Conservation (phyloP, 2,113 vertebrate genomes). For the Xyrauchen texanus region DNA sequence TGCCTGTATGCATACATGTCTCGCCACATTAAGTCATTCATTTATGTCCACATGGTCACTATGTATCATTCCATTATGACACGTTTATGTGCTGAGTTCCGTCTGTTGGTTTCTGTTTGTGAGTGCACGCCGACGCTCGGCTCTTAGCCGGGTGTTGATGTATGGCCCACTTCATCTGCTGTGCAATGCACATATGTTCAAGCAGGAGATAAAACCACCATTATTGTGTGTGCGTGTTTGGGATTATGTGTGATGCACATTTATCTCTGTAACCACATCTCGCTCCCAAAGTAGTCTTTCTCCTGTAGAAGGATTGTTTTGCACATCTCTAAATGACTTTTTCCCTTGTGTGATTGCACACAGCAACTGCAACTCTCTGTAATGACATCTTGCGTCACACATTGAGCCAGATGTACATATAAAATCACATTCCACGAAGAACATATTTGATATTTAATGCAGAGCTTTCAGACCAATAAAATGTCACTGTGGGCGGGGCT, state of each 20-base stretch:
- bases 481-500: too few relatives aligned
- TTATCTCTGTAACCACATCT: conserved; percentile 19
- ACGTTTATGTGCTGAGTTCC: conserved; percentile 25
- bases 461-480: too few relatives aligned
- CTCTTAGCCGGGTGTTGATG: conserved; percentile 20
- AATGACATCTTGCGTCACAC: too few relatives aligned
- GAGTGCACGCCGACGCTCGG: background rate
- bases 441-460: too few relatives aligned
- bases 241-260: background rate
- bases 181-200: conserved; percentile 29
- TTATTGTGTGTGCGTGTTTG: background rate
- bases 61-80: conserved; percentile 29
- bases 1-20: background rate
- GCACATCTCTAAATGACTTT: background rate
- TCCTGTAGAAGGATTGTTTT: background rate
- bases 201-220: background rate
- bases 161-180: conserved; percentile 43
- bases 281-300: background rate
- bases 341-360: too few relatives aligned
- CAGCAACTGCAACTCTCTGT: too few relatives aligned
- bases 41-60: background rate
- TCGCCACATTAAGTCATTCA: conserved; percentile 46
- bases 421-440: too few relatives aligned
- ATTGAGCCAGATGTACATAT: too few relatives aligned
- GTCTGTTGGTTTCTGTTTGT: conserved; percentile 28